Conservation (phyloP, 2,113 vertebrate genomes). For the Eidolon helvum region DNA sequence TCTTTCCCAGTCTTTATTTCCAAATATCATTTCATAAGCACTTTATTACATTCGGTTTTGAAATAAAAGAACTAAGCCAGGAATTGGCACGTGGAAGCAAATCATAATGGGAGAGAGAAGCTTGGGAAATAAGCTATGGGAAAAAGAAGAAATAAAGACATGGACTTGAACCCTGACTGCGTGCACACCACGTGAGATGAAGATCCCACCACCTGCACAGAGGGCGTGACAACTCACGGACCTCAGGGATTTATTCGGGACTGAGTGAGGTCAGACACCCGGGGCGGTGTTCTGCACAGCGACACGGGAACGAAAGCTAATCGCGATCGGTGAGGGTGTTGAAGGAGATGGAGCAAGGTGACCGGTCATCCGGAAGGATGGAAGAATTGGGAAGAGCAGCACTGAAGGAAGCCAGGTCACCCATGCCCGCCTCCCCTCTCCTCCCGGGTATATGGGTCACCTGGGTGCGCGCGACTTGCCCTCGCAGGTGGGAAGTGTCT, state of each 20-base stretch:
- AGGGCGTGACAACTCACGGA: no score
- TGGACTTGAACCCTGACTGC: background rate
- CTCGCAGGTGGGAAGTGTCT: no score
- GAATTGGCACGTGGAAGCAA: background rate
- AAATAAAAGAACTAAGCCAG: background rate
- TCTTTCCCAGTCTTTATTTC: background rate
- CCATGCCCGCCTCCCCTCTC: rapidly evolving
- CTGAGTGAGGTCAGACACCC: rapidly evolving
- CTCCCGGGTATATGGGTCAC: rapidly evolving
- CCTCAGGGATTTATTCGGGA: no score
- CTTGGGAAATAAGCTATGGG: background rate
- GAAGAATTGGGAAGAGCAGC: background rate
- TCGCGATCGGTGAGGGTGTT: background rate
- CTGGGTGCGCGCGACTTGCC: rapidly evolving
- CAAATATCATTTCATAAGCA: background rate
- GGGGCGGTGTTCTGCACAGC: rapidly evolving
- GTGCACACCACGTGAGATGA: rapidly evolving
- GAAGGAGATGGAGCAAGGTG: rapidly evolving
- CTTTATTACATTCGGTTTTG: background rate
- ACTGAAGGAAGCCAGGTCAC: no score
- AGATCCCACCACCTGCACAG: rapidly evolving
- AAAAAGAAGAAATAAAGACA: background rate
- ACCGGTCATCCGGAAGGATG: background rate
- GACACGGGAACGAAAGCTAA: background rate
- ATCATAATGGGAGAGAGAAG: background rate